These are phyloP conservation scores for Lindbergichthys nudifrons DNA, from an alignment of 2,797 vertebrate species.

Conservation along the genomic window DNA sequence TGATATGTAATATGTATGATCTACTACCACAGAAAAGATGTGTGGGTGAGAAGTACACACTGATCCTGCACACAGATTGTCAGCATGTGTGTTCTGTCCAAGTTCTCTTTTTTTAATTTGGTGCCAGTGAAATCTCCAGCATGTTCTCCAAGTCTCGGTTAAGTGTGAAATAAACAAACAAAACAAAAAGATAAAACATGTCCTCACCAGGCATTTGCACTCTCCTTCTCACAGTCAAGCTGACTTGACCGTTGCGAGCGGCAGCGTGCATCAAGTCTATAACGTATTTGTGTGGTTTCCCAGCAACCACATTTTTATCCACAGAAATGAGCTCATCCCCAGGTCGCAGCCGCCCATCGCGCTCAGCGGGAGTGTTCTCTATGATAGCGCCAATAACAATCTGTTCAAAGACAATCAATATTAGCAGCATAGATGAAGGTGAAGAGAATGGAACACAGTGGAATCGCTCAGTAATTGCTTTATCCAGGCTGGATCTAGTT, in stretches of 20 bases:
- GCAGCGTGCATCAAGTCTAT: constrained; percentile 99
- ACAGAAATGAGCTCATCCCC: constrained; percentile 98
- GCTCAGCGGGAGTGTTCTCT: constrained; percentile 97
- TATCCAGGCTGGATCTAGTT: constrained; percentile 30
- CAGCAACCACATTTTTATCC: constrained; percentile 96
- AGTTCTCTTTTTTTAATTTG: constrained; percentile 29
- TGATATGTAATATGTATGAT: constrained; percentile 18
- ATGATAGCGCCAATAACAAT: constrained; percentile 99
- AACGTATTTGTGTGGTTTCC: constrained; percentile 98
- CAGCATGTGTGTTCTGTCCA: constrained; percentile 35
- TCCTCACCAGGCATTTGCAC: constrained; percentile 90
- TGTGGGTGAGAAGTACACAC: constrained; percentile 44
- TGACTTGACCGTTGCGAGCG: constrained; percentile 97
- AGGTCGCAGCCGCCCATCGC: constrained; percentile 95
- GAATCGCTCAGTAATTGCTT: constrained; percentile 33
- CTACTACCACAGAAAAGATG: constrained; percentile 31
- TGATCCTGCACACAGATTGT: constrained; percentile 41
- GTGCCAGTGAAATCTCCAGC: constrained; percentile 50
- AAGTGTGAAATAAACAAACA: constrained; percentile 30
- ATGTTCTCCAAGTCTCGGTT: constrained; percentile 21
- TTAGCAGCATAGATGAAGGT: constrained; percentile 72
- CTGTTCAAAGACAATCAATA: constrained; percentile 84
- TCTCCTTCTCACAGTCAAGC: constrained; percentile 97
- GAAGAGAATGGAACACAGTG: constrained; percentile 38
- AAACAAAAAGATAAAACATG: constrained; percentile 6